phyloP scores from a whole-genome alignment of 2,888 invertebrate species.

The Rhodophaea formosa region DNA sequence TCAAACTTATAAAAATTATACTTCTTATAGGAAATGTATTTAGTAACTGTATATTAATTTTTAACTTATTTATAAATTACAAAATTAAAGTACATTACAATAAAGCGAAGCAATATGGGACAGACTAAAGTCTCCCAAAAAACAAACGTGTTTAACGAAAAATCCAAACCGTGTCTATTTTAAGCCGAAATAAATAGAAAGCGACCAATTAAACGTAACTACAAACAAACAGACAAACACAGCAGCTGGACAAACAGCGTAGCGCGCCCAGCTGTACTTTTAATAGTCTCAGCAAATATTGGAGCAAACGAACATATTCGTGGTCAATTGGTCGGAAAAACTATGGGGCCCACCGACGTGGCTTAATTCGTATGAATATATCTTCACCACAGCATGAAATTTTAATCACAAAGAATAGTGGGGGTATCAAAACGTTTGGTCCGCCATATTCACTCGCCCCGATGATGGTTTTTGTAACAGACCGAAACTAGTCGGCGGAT shows the following conservation, averaged over 20 bases:
- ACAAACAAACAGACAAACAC: slow-evolving; percentile 38
- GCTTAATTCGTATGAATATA: not conserved
- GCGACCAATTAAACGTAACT: slow-evolving; percentile 31
- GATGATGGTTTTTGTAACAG: too few relatives aligned
- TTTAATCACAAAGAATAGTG: too few relatives aligned
- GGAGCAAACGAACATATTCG: slow-evolving; percentile 47
- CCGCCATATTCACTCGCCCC: too few relatives aligned
- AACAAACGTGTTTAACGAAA: not conserved
- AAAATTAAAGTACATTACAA: too few relatives aligned
- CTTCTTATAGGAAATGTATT: too few relatives aligned
- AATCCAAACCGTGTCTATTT: slow-evolving; percentile 9
- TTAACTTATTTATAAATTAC: too few relatives aligned
- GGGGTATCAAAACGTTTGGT: too few relatives aligned
- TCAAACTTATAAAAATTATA: too few relatives aligned
- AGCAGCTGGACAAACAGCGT: slow-evolving; percentile 60
- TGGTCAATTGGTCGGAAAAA: slow-evolving; percentile 60
- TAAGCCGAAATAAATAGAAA: slow-evolving; percentile 33
- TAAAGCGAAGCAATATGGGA: not conserved
- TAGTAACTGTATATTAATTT: too few relatives aligned
- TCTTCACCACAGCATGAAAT: too few relatives aligned
- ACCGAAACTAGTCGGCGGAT: too few relatives aligned
- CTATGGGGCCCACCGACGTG: slow-evolving; percentile 32
- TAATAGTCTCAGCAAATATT: slow-evolving; percentile 58
- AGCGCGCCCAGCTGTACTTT: slow-evolving; percentile 47
- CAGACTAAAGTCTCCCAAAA: not conserved